Evolutionary conservation across 92 coral and sea anemone species (phyloP).

Genomic region (Actinostola sp.): DNA sequence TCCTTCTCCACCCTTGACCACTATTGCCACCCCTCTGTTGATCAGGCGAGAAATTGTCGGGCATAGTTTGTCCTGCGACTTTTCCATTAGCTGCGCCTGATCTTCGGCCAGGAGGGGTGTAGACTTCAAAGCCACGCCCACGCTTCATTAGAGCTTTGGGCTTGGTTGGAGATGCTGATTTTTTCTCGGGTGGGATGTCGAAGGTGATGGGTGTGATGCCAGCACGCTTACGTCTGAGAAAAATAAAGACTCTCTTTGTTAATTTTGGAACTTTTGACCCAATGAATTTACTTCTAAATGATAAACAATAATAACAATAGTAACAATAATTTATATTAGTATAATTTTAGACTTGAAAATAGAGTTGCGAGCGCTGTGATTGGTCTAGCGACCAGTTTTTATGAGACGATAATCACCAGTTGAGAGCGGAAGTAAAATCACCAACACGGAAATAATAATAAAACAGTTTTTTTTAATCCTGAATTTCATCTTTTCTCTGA

Average conservation of each 20-base stretch:
- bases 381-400: too few species aligned
- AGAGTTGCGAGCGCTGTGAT: too few species aligned
- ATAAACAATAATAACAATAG: too few species aligned
- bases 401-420: too few species aligned
- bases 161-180: conserved; percentile 44
- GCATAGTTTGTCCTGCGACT: conserved; percentile 88
- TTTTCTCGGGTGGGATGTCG: conserved; percentile 89
- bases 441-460: too few species aligned
- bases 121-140: conserved; percentile 56
- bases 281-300: too few species aligned
- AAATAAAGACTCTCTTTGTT: neutral
- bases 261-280: too few species aligned
- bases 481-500: too few species aligned
- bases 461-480: too few species aligned
- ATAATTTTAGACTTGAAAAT: too few species aligned
- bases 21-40: conserved; percentile 54
- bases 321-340: neutral
- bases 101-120: conserved; percentile 80
- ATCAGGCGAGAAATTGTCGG: conserved; percentile 57
- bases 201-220: conserved; percentile 97
- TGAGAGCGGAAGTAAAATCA: too few species aligned
- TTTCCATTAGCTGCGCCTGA: conserved; percentile 92
- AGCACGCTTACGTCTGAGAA: conserved; percentile 88
- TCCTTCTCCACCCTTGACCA: conserved; percentile 54
- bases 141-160: conserved; percentile 53